A percentile compares a stretch with the other conserved stretches of the same genome.
Conservation (phyloP, 2,888 invertebrate genomes). For the Philereme vetulata region DNA sequence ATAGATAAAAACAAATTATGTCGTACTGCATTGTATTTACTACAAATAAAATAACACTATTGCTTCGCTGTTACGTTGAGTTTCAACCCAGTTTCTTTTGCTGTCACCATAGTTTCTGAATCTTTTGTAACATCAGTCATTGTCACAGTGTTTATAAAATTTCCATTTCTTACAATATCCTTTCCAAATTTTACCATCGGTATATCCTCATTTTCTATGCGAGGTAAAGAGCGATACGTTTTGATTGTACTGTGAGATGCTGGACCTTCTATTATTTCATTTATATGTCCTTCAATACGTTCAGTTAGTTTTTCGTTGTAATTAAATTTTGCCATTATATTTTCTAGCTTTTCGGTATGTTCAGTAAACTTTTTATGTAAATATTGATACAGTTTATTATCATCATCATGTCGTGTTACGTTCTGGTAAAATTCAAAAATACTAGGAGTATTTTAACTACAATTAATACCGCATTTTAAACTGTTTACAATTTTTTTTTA, state of each 20-base stretch:
- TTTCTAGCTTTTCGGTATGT: conserved; percentile 62
- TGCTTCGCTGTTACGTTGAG: not conserved
- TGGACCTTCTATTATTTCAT: conserved; percentile 46
- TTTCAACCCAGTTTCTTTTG: conserved; percentile 1
- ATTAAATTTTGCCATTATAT: conserved; percentile 50
- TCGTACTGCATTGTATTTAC: conserved; percentile 1
- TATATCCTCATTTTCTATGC: conserved; percentile 41
- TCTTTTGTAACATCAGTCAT: conserved; percentile 49
- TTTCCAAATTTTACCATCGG: conserved; percentile 54
- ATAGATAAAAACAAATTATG: not conserved
- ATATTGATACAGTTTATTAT: conserved; percentile 45
- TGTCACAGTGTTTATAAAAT: conserved; percentile 46
- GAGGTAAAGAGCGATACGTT: conserved; percentile 41
- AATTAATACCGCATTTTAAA: not conserved
- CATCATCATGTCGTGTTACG: conserved; percentile 47
- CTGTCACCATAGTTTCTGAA: conserved; percentile 34
- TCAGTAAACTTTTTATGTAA: conserved; percentile 60
- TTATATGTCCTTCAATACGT: conserved; percentile 53
- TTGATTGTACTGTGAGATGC: conserved; percentile 58
- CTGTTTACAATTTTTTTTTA: too few species aligned
- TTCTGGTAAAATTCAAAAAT: conserved; percentile 48
- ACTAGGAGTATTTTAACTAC: conserved; percentile 1
- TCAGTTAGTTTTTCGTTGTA: conserved; percentile 51
- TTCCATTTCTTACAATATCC: conserved; percentile 59
- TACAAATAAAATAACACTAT: not conserved